These are phyloP conservation scores for Enteromius unitaeniatus DNA, from an alignment of 2,797 vertebrate species.

Conservation along the genomic window DNA sequence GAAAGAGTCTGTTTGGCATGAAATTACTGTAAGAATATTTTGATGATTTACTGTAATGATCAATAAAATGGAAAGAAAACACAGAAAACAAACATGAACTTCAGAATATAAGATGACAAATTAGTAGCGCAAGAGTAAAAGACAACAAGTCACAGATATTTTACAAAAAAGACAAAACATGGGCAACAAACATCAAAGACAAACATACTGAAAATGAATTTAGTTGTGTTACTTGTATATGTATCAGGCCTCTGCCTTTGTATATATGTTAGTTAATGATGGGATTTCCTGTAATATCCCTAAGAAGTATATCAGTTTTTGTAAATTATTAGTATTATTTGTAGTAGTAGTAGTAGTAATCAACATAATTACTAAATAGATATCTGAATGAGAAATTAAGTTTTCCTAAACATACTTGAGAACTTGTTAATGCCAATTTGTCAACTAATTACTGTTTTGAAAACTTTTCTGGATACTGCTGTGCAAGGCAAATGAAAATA, in stretches of 20 bases:
- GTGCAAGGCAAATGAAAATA: not conserved
- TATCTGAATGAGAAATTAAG: not conserved
- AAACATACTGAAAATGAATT: constrained; percentile 2
- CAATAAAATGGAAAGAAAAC: constrained; percentile 48
- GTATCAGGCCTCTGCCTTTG: not conserved
- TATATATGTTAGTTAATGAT: constrained; percentile 3
- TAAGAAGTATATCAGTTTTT: not conserved
- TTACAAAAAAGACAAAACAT: constrained; percentile 52
- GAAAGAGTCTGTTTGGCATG: constrained; percentile 53
- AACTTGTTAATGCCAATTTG: not conserved
- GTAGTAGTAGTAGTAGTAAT: not conserved
- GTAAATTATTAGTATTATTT: not conserved
- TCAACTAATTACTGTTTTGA: not conserved
- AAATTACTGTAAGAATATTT: constrained; percentile 51
- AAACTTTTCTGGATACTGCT: not conserved
- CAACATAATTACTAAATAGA: not conserved
- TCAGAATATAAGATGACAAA: constrained; percentile 45
- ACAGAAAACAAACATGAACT: constrained; percentile 42
- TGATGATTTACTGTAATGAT: constrained; percentile 37
- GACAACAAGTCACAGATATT: constrained; percentile 43
- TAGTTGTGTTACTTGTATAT: constrained; percentile 10
- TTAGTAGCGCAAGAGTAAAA: constrained; percentile 63
- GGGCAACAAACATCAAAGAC: constrained; percentile 36
- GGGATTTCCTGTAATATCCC: not conserved
- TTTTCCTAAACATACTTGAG: not conserved